A percentile compares a stretch with the other conserved stretches of the same genome.
phyloP scores from a whole-genome alignment of 1,140 invertebrate genomes.

The Stenopsyche tienmushanensis region DNA sequence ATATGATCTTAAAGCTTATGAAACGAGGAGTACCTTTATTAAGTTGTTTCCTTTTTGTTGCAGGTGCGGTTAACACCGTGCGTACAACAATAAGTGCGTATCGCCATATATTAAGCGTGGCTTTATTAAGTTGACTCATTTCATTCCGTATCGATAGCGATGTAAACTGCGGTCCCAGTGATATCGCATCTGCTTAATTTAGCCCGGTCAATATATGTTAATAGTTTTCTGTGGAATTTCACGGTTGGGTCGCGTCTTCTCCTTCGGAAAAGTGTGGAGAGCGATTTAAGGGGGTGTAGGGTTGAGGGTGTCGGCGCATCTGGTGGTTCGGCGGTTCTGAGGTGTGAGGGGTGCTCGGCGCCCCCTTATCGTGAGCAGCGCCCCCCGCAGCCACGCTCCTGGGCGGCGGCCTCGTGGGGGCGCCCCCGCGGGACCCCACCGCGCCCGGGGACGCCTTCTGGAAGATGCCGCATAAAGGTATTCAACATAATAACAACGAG shows the following conservation, averaged over 20 bases:
- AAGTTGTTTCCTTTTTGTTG: slow-evolving; percentile 9
- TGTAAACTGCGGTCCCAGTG: too few species aligned
- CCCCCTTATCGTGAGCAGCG: slow-evolving; percentile 54
- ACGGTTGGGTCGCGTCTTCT: too few species aligned
- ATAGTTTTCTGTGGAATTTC: too few species aligned
- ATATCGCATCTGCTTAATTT: too few species aligned
- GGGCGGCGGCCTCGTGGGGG: slow-evolving; percentile 49
- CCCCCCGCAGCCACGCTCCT: slow-evolving; percentile 59
- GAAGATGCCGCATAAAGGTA: slow-evolving; percentile 73
- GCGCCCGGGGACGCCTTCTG: slow-evolving; percentile 65
- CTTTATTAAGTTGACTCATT: too few species aligned
- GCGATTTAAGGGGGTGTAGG: not conserved
- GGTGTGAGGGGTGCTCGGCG: slow-evolving; percentile 52
- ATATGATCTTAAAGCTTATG: too few species aligned
- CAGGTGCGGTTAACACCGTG: slow-evolving; percentile 10
- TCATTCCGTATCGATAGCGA: too few species aligned
- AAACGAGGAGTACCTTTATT: too few species aligned
- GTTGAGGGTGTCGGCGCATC: slow-evolving; percentile 17
- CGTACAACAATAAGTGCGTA: not conserved
- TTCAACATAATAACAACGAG: slow-evolving; percentile 11
- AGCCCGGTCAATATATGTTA: too few species aligned
- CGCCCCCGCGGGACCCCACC: slow-evolving; percentile 59
- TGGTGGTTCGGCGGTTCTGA: slow-evolving; percentile 44
- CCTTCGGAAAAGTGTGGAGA: not conserved
- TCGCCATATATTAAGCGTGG: not conserved